Conservation (phyloP, 2,113 vertebrate species). For the Macrotis lagotis region DNA sequence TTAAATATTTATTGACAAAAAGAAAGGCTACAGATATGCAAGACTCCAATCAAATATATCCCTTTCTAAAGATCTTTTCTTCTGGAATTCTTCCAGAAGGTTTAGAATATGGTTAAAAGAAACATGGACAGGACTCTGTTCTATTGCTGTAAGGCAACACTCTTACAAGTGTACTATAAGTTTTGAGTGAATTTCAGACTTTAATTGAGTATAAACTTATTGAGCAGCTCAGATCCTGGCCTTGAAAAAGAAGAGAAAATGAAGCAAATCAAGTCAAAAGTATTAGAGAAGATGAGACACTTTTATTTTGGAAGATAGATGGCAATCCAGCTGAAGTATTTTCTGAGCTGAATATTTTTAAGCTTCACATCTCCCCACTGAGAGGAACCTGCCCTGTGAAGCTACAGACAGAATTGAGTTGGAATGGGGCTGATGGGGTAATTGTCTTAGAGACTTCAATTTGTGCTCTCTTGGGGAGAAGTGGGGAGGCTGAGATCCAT, state of each 20-base stretch:
- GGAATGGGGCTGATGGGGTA: background rate
- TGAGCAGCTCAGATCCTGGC: background rate
- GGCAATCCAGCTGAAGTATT: background rate
- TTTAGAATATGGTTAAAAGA: background rate
- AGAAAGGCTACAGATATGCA: background rate
- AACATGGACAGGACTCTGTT: background rate
- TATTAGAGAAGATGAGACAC: background rate
- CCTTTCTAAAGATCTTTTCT: background rate
- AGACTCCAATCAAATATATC: background rate
- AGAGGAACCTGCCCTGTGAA: background rate
- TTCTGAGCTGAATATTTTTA: background rate
- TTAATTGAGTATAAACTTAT: background rate
- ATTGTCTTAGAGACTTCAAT: background rate
- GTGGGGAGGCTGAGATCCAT: background rate
- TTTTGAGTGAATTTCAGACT: background rate
- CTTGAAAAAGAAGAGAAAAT: background rate
- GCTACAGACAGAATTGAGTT: background rate
- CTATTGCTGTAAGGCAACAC: background rate
- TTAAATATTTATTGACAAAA: background rate
- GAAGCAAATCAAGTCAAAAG: background rate
- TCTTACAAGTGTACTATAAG: background rate
- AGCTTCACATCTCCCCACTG: background rate
- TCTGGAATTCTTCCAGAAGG: background rate
- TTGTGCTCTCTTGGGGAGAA: background rate
- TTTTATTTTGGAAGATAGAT: background rate